Percentiles rank a stretch among this genome's conserved stretches.
Evolutionary conservation across 2,113 vertebrate species (phyloP).

Genomic region (Leucoraja erinaceus): DNA sequence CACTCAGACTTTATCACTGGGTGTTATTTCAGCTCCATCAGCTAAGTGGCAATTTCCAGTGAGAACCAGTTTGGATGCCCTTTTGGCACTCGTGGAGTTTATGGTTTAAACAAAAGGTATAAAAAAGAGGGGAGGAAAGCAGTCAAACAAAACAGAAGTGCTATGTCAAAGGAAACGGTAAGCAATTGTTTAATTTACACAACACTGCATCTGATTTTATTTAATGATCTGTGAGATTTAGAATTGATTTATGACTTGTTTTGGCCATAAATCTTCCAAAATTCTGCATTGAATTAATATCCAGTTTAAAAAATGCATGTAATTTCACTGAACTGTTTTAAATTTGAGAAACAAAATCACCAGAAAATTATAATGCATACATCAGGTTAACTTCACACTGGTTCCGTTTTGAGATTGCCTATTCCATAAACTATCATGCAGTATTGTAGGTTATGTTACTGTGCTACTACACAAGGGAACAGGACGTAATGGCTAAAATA

Average conservation of each 20-base stretch:
- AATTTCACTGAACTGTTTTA: background rate
- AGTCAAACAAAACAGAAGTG: background rate
- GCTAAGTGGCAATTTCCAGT: background rate
- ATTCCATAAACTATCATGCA: background rate
- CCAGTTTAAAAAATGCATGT: background rate
- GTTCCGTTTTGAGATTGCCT: background rate
- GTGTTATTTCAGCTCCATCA: constrained; percentile 12
- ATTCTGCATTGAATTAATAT: background rate
- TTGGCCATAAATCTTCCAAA: background rate
- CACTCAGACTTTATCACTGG: background rate
- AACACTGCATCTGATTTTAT: background rate
- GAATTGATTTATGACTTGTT: background rate
- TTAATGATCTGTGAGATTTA: background rate
- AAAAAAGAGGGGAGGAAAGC: background rate
- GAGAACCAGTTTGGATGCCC: background rate
- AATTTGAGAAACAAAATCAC: background rate
- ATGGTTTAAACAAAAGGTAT: background rate
- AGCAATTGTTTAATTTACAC: background rate
- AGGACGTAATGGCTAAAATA: background rate
- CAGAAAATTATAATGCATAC: background rate
- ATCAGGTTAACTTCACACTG: background rate
- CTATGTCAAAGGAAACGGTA: background rate
- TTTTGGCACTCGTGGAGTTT: background rate
- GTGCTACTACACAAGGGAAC: background rate
- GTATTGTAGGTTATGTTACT: background rate